Evolutionary conservation across 2,888 invertebrate genomes (phyloP).

Genomic region (Geophilus truncorum): DNA sequence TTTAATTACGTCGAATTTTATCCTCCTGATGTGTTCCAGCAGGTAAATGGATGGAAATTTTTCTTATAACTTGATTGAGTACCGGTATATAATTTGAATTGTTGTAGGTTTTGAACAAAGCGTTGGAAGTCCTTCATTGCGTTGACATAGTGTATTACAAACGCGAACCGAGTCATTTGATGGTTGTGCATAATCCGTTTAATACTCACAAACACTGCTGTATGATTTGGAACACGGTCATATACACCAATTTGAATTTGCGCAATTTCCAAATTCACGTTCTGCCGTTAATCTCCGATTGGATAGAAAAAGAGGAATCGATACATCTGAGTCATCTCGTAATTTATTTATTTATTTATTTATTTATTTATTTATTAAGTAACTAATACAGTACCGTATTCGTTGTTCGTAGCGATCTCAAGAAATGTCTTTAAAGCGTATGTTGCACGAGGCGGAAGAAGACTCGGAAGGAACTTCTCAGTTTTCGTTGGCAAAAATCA

Average conservation of each 20-base stretch:
- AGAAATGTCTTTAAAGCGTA: not conserved
- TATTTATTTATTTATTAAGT: no score
- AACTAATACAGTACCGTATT: no score
- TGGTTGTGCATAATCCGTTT: constrained; percentile 1
- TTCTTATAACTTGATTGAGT: no score
- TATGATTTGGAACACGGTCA: not conserved
- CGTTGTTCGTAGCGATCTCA: not conserved
- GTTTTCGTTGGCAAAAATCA: not conserved
- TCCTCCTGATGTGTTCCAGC: not conserved
- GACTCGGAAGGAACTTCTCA: not conserved
- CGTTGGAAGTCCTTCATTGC: not conserved
- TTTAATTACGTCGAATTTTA: not conserved
- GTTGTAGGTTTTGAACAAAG: not conserved
- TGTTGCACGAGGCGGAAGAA: not conserved
- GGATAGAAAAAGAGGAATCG: constrained; percentile 5
- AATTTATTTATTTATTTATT: no score
- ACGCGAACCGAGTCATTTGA: not conserved
- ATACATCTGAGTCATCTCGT: not conserved
- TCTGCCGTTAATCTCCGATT: not conserved
- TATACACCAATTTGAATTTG: not conserved
- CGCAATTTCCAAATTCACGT: constrained; percentile 14
- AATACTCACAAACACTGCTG: not conserved
- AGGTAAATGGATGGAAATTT: no score
- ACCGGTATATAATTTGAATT: not conserved
- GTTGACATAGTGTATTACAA: not conserved